Base-by-base conservation (phyloP, 1,140 invertebrate genomes). In the Pomacea maculata region DNA sequence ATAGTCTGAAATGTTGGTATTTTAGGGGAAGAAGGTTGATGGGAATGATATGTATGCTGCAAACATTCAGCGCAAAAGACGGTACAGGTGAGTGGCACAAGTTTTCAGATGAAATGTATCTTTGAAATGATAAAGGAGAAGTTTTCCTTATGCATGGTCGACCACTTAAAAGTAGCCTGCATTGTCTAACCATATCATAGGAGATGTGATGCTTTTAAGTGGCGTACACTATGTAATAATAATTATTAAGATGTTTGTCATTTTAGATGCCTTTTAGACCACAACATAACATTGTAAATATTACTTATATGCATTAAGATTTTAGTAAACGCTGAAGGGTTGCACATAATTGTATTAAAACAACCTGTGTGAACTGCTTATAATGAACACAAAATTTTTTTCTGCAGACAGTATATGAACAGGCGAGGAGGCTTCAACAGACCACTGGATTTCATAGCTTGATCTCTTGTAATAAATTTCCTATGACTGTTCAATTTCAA, bases 341-440 rank as follows among this genome's bases (percentile, higher is more conserved):
- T 61, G 57, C 57, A 61, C 57, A 61, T 19, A 65, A 63, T 79
- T 67, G 64, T 29, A 61, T 75, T 1, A 64, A 14, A 67, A n/a
- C 57, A 12, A 45, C 65, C 25, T 21, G 67, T 34, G 29, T 61
- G 12, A 55, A 54, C 54, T 81, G 78, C 73, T 83, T 73, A 79
- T 83, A 45, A 45, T 45, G 34, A 45, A 45, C 34, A 45, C 6
- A 45, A 2, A 45, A 45, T 86, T 65, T 81, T 78, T 84, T 72
- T 78, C 70, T 84, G 70, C 91, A 94, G 98, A 81, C 98, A 99
- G 92, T 99, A 99, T 88, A 99, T 99, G 98, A 99, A 99, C 92
- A 94, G 98, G 80, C 98, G 98, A 92, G 98, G 98, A 84, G 98
- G 98, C 80, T 99, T 99, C 92, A 99, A 99, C 91, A 94, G 98